phyloP scores from a whole-genome alignment of 2,888 invertebrate genomes.

The Heliothis peltigera region DNA sequence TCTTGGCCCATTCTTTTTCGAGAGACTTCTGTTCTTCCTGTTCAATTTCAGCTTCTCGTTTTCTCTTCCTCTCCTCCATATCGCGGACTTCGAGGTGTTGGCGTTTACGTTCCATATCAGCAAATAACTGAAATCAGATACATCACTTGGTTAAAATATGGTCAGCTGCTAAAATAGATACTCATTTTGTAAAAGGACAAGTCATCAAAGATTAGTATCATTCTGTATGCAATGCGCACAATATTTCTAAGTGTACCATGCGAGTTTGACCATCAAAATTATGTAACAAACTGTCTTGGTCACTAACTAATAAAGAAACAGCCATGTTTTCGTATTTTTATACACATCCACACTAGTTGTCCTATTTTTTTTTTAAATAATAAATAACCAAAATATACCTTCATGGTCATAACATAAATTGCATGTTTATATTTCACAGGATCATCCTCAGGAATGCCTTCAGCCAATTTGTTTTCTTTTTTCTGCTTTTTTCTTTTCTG shows the following conservation, averaged over 20 bases:
- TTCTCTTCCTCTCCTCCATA: slow-evolving; percentile 97
- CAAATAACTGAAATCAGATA: slow-evolving; percentile 90
- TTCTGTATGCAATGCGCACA: too few relatives aligned
- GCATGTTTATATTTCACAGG: slow-evolving; percentile 96
- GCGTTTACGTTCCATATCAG: slow-evolving; percentile 98
- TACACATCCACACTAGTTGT: too few relatives aligned
- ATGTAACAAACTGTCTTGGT: too few relatives aligned
- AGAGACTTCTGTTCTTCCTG: slow-evolving; percentile 96
- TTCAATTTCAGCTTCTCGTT: slow-evolving; percentile 97
- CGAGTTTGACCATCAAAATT: too few relatives aligned
- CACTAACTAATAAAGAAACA: too few relatives aligned
- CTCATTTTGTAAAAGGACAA: too few relatives aligned
- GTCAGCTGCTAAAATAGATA: too few relatives aligned
- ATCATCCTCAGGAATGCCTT: slow-evolving; percentile 96
- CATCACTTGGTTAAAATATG: background rate
- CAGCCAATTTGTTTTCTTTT: slow-evolving; percentile 94
- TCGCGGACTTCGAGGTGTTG: slow-evolving; percentile 96
- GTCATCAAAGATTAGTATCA: too few relatives aligned
- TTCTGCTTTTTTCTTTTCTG: slow-evolving; percentile 98
- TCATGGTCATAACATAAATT: slow-evolving; percentile 99
- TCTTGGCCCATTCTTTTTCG: slow-evolving; percentile 99
- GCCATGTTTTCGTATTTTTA: too few relatives aligned
- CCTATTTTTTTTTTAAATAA: background rate
- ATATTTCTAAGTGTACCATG: too few relatives aligned
- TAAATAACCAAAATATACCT: slow-evolving; percentile 91